Evolutionary conservation across 2,113 vertebrate species (phyloP).

Genomic region (Ursus arctos): DNA sequence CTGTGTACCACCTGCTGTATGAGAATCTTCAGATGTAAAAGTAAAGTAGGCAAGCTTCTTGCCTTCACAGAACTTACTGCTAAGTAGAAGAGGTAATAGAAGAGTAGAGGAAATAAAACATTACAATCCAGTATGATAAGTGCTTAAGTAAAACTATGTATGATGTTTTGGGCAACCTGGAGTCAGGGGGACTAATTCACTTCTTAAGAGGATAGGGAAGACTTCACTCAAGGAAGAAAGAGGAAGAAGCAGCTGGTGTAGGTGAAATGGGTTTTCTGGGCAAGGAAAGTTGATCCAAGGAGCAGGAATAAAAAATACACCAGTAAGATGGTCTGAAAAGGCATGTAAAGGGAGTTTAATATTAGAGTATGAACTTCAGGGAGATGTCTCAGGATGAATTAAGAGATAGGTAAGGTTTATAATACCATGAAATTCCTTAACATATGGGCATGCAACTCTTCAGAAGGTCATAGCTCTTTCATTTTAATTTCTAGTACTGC

Average conservation of each 20-base stretch:
- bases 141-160: background rate
- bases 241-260: background rate
- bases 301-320: background rate
- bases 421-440: background rate
- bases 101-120: background rate
- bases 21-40: background rate
- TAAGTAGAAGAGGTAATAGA: background rate
- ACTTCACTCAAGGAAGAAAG: background rate
- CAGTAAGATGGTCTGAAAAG: background rate
- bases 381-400: background rate
- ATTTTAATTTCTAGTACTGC: background rate
- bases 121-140: background rate
- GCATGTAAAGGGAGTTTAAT: background rate
- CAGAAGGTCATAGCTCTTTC: background rate
- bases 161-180: background rate
- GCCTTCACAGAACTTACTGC: background rate
- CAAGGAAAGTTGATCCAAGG: background rate
- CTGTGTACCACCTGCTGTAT: background rate
- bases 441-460: background rate
- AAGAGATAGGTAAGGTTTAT: background rate
- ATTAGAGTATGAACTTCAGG: background rate
- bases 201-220: background rate
- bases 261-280: background rate
- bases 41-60: background rate
- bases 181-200: background rate